These are phyloP conservation scores for Caiman crocodilus DNA, from an alignment of 2,797 vertebrate genomes.

Conservation along the genomic window DNA sequence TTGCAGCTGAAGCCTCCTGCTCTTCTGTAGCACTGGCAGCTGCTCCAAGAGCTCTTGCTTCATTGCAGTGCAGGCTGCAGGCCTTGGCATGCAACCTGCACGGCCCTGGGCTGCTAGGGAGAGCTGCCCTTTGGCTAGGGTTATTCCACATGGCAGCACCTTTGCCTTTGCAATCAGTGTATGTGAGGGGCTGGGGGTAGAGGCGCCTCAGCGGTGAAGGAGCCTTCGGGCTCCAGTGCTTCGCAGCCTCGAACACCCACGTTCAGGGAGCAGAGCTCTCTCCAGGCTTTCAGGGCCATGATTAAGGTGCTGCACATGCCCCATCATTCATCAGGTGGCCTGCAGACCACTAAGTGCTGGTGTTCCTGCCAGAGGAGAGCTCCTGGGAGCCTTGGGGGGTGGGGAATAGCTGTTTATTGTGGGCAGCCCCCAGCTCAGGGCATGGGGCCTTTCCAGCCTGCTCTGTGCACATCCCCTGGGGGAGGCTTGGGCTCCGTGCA, in stretches of 20 bases:
- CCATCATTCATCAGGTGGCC: neutral
- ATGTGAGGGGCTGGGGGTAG: neutral
- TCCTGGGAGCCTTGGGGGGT: neutral
- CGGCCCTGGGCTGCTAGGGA: accelerated
- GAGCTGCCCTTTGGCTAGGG: neutral
- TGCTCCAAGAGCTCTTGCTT: neutral
- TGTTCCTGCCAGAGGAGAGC: neutral
- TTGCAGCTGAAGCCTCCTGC: accelerated
- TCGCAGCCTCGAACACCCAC: neutral
- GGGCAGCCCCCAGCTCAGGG: accelerated
- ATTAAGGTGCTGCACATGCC: neutral
- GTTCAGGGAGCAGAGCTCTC: neutral
- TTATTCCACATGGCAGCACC: neutral
- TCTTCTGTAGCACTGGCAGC: neutral
- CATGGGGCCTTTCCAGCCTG: conserved; percentile 8
- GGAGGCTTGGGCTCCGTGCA: neutral
- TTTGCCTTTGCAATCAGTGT: too few species aligned
- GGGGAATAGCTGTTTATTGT: neutral
- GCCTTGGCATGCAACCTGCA: neutral
- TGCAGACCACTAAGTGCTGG: neutral
- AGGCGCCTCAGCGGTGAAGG: neutral
- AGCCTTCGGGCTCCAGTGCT: neutral
- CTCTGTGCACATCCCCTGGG: neutral
- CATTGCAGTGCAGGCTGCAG: neutral
- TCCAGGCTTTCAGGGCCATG: neutral